phyloP scores from a whole-genome alignment of 2,113 vertebrate species.

The Neoarius graeffei region DNA sequence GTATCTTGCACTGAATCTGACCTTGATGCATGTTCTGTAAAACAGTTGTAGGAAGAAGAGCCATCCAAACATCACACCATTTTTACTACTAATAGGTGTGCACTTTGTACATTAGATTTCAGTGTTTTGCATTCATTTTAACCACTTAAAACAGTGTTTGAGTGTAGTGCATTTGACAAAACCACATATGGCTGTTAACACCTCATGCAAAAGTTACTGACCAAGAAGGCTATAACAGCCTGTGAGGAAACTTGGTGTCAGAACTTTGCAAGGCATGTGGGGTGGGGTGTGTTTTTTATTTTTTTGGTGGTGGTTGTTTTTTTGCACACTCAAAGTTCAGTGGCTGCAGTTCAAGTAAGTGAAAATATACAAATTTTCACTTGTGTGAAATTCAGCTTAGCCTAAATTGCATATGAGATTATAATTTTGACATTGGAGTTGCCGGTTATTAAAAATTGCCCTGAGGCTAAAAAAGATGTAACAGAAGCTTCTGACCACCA shows the following conservation, averaged over 20 bases:
- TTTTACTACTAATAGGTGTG: not conserved
- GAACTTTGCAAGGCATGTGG: not conserved
- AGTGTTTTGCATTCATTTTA: not conserved
- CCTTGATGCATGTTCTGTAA: not conserved
- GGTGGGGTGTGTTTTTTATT: not conserved
- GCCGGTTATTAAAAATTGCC: not conserved
- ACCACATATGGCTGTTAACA: slow-evolving; percentile 6
- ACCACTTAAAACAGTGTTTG: not conserved
- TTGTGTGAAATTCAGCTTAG: not conserved
- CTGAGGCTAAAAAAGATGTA: not conserved
- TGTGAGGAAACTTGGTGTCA: not conserved
- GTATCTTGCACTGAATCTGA: not conserved
- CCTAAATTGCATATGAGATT: not conserved
- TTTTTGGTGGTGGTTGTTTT: too few relatives aligned
- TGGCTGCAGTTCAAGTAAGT: not conserved
- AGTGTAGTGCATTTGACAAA: not conserved
- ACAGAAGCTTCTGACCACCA: not conserved
- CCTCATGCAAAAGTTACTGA: not conserved
- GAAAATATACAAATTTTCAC: too few relatives aligned
- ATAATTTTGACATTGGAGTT: not conserved
- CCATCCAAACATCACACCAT: not conserved
- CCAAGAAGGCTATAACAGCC: not conserved
- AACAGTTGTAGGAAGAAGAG: not conserved
- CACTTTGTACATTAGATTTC: not conserved
- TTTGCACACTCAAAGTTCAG: not conserved